Evolutionary conservation across 35 echinoderm and acorn worm species (phyloP).

Genomic region (Ptychodera flava): DNA sequence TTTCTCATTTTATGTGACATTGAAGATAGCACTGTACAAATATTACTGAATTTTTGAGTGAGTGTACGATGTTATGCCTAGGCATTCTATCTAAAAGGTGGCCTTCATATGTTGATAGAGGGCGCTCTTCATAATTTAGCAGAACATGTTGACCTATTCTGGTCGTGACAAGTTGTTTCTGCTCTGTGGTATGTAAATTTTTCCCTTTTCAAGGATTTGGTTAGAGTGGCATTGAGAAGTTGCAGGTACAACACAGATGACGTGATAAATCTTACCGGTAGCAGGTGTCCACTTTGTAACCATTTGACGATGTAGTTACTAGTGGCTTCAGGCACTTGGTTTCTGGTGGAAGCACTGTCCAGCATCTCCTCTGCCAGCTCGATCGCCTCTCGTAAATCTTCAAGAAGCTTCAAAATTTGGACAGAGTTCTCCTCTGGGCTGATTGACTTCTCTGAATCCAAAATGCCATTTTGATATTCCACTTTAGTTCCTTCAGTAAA

Average conservation of each 20-base stretch:
- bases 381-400: conserved; percentile 51
- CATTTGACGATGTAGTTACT: conserved; percentile 44
- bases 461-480: conserved; percentile 66
- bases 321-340: conserved; percentile 66
- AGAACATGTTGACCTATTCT: too few relatives aligned
- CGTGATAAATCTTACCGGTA: background rate
- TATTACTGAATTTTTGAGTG: too few relatives aligned
- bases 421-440: background rate
- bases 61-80: too few relatives aligned
- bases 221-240: too few relatives aligned
- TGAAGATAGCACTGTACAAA: too few relatives aligned
- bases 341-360: conserved; percentile 37
- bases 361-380: conserved; percentile 63
- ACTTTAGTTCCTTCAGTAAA: conserved; percentile 43
- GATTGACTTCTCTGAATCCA: conserved; percentile 47
- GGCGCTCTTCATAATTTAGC: too few relatives aligned
- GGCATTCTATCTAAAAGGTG: too few relatives aligned
- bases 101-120: too few relatives aligned
- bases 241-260: background rate
- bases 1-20: too few relatives aligned
- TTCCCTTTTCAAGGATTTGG: too few relatives aligned
- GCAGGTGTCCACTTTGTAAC: conserved; percentile 32
- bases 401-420: conserved; percentile 42
- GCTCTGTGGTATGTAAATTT: too few relatives aligned
- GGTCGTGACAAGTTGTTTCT: too few relatives aligned